phyloP scores from a whole-genome alignment of 35 echinoderm and acorn worm species.

The Apostichopus californicus region DNA sequence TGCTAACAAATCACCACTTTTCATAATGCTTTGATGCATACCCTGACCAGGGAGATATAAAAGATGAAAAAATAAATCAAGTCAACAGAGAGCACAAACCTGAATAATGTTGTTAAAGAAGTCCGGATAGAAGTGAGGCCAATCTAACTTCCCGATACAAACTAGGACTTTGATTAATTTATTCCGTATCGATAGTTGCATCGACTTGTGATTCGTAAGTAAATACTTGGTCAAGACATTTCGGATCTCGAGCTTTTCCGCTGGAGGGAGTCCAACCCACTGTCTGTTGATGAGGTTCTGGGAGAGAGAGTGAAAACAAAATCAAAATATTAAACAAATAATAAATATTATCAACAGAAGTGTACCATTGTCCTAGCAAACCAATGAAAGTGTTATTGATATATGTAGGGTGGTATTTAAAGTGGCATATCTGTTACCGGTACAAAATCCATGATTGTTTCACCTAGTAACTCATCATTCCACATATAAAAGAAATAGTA shows the following conservation, averaged over 20 bases:
- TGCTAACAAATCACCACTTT: too few species aligned
- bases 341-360: not conserved
- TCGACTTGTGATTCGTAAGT: slow-evolving; percentile 74
- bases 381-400: too few species aligned
- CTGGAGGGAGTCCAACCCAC: slow-evolving; percentile 77
- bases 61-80: too few species aligned
- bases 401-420: too few species aligned
- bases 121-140: slow-evolving; percentile 98
- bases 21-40: too few species aligned
- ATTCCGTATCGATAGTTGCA: slow-evolving; percentile 82
- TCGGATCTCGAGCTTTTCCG: slow-evolving; percentile 87
- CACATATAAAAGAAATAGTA: too few species aligned
- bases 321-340: not conserved
- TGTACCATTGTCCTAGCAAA: too few species aligned
- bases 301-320: not conserved
- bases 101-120: slow-evolving; percentile 96
- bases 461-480: too few species aligned
- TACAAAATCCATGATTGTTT: too few species aligned
- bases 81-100: slow-evolving; percentile 44
- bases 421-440: too few species aligned
- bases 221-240: slow-evolving; percentile 88
- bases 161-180: slow-evolving; percentile 98
- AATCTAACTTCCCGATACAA: slow-evolving; percentile 88
- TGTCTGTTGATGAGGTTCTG: slow-evolving; percentile 95
- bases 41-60: too few species aligned